Evolutionary conservation across 2,797 vertebrate genomes (phyloP).

Genomic region (Mareca strepera): DNA sequence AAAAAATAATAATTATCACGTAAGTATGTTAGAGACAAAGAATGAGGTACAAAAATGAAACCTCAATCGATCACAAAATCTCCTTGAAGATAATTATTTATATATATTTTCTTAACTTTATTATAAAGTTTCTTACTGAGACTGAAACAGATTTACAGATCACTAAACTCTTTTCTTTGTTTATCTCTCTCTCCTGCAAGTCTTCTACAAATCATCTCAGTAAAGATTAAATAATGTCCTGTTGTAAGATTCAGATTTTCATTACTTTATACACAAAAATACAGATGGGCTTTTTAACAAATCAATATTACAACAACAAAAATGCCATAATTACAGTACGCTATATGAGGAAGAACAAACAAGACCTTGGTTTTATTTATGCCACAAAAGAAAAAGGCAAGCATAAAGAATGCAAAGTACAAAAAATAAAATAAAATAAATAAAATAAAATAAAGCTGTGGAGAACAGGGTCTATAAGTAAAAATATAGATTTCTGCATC

Average conservation of each 20-base stretch:
- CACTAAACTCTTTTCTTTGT: neutral
- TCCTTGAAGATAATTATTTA: neutral
- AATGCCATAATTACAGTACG: slow-evolving; percentile 44
- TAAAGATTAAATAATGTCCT: slow-evolving; percentile 58
- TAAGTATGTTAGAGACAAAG: neutral
- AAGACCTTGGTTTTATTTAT: slow-evolving; percentile 7
- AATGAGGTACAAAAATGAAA: slow-evolving; percentile 11
- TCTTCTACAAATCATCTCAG: slow-evolving; percentile 45
- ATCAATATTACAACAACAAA: slow-evolving; percentile 60
- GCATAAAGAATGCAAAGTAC: neutral
- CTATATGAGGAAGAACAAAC: neutral
- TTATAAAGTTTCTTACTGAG: neutral
- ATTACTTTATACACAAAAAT: slow-evolving; percentile 52
- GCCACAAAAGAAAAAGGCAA: slow-evolving; percentile 8
- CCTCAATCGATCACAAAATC: neutral
- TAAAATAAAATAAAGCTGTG: neutral
- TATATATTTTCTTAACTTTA: neutral
- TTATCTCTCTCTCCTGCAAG: slow-evolving; percentile 39
- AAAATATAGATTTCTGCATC: neutral
- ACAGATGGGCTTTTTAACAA: slow-evolving; percentile 21
- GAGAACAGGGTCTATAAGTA: neutral
- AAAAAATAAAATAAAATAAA: neutral
- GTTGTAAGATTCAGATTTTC: slow-evolving; percentile 46
- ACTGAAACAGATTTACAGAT: neutral
- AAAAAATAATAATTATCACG: slow-evolving; percentile 3